phyloP scores from a whole-genome alignment of 2,113 vertebrate genomes.

The Oceanites oceanicus region DNA sequence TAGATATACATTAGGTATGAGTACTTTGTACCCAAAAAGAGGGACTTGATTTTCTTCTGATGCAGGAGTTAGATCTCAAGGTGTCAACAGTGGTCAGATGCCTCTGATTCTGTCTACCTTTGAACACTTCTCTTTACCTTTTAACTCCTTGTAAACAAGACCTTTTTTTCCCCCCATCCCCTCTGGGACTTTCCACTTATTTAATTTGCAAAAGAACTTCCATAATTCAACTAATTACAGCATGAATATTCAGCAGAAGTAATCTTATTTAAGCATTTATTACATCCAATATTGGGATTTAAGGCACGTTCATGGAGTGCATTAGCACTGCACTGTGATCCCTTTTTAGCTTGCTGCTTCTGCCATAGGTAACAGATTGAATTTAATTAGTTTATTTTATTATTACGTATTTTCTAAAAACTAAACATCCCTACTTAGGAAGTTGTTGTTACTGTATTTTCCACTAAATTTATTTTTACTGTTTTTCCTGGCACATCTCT shows the following conservation, averaged over 20 bases:
- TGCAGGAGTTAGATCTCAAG: background rate
- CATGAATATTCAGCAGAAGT: constrained; percentile 20
- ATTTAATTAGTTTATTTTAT: background rate
- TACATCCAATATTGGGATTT: background rate
- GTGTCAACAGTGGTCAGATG: background rate
- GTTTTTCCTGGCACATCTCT: background rate
- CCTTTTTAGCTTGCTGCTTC: background rate
- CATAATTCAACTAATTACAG: background rate
- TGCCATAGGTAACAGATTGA: background rate
- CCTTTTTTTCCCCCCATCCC: background rate
- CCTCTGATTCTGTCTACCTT: background rate
- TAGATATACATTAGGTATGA: background rate
- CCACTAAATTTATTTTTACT: background rate
- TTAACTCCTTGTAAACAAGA: background rate
- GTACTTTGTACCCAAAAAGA: background rate
- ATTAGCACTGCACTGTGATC: background rate
- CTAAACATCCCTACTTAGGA: background rate
- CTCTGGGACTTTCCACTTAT: background rate
- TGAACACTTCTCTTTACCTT: background rate
- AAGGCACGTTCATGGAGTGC: background rate
- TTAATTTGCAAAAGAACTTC: background rate
- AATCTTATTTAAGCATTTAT: background rate
- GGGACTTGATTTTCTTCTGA: background rate
- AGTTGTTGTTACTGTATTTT: background rate
- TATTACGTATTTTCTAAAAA: background rate